These are phyloP conservation scores for Deladenus siricidicola DNA, from an alignment of 2,888 invertebrate species.

Conservation along the genomic window DNA sequence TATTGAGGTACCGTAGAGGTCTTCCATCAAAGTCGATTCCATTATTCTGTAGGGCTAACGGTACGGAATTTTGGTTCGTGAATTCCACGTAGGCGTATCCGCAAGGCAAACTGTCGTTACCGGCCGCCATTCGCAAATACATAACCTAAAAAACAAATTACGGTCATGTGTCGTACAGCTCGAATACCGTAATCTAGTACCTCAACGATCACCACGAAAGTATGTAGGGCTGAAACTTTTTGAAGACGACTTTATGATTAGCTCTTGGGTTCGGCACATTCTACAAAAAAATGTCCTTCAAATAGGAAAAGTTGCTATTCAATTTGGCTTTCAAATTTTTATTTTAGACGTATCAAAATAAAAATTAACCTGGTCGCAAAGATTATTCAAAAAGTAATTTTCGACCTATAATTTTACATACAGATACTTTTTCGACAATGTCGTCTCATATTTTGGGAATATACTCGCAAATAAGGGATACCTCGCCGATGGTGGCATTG, in stretches of 20 bases:
- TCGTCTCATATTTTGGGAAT: neutral
- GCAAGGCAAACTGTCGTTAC: slow-evolving; percentile 63
- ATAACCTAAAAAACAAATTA: slow-evolving; percentile 67
- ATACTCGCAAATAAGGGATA: slow-evolving; percentile 14
- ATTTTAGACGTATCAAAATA: slow-evolving; percentile 15
- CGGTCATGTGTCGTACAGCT: no score
- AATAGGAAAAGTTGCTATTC: no score
- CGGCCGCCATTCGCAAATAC: slow-evolving; percentile 76
- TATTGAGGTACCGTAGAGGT: slow-evolving; percentile 20
- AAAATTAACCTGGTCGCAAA: neutral
- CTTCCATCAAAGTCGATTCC: slow-evolving; percentile 67
- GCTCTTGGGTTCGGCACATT: no score
- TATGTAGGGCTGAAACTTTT: no score
- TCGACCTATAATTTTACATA: neutral
- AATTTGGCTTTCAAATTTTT: no score
- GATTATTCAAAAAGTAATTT: neutral
- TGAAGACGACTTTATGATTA: no score
- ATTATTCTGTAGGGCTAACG: slow-evolving; percentile 74
- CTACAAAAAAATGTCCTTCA: no score
- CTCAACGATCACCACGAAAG: no score
- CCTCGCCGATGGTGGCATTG: slow-evolving; percentile 56
- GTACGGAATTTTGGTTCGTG: slow-evolving; percentile 78
- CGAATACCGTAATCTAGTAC: no score
- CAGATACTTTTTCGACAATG: neutral
- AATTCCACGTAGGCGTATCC: slow-evolving; percentile 81